Evolutionary conservation across 1,140 invertebrate genomes (phyloP).

Genomic region (Aethina tumida): DNA sequence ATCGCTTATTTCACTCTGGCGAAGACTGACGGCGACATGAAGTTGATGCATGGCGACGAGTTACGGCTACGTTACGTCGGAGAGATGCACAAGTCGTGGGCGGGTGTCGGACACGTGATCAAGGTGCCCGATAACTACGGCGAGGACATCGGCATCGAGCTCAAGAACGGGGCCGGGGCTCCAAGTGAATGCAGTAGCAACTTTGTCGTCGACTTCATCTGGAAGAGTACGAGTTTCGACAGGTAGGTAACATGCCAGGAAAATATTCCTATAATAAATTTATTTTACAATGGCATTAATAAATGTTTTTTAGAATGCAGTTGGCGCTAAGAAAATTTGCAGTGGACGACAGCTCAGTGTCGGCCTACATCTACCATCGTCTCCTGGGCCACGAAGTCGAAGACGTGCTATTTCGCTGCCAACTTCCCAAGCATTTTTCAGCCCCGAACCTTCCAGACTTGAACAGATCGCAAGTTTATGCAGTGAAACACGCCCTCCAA

Average conservation of each 20-base stretch:
- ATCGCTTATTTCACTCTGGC: conserved; percentile 97
- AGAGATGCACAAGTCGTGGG: conserved; percentile 89
- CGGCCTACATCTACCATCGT: conserved; percentile 95
- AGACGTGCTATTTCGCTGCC: conserved; percentile 83
- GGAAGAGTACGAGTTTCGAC: conserved; percentile 99
- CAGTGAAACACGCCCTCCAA: conserved; percentile 97
- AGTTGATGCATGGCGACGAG: conserved; percentile 99
- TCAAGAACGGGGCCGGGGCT: conserved; percentile 83
- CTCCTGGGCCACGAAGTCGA: conserved; percentile 95
- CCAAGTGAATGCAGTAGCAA: conserved; percentile 88
- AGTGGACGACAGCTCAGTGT: conserved; percentile 92
- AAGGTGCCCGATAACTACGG: conserved; percentile 99
- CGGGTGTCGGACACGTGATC: conserved; percentile 91
- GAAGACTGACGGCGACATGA: conserved; percentile 96
- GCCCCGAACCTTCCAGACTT: conserved; percentile 95
- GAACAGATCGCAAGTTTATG: conserved; percentile 95
- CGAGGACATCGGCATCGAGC: conserved; percentile 95
- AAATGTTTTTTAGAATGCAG: conserved; percentile 75
- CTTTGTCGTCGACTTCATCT: conserved; percentile 98
- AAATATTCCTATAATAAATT: conserved; percentile 6
- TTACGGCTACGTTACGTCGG: conserved; percentile 85
- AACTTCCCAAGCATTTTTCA: conserved; percentile 92
- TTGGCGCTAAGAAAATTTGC: conserved; percentile 90
- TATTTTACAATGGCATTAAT: conserved; percentile 10
- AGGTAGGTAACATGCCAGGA: conserved; percentile 47